Conservation (phyloP, 2,113 vertebrate species). For the Aspiorhynchus laticeps region DNA sequence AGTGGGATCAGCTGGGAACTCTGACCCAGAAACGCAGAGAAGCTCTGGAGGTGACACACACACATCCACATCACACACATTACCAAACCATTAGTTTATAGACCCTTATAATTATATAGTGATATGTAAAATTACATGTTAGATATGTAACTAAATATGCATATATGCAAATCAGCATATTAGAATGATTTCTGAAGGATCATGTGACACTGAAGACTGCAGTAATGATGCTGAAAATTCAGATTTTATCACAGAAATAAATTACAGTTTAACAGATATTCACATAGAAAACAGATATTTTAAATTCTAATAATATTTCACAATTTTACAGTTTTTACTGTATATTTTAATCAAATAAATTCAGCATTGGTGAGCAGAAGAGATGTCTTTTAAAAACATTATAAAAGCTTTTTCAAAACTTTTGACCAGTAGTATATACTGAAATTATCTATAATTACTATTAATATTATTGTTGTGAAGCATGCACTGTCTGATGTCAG, state of each 20-base stretch:
- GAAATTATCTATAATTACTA: background rate
- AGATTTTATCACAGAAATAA: background rate
- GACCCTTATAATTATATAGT: background rate
- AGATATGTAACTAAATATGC: background rate
- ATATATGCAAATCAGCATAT: background rate
- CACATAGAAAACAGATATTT: background rate
- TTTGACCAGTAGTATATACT: no score
- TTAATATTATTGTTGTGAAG: background rate
- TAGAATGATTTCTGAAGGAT: background rate
- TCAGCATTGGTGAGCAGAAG: background rate
- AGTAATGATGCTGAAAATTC: background rate
- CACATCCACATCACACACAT: background rate
- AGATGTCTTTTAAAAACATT: background rate
- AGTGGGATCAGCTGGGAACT: constrained; percentile 88
- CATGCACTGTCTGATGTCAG: background rate
- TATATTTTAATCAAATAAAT: background rate
- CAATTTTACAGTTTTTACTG: background rate
- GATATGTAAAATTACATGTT: no score
- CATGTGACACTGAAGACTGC: background rate
- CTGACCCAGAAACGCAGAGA: constrained; percentile 89
- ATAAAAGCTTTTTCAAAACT: no score
- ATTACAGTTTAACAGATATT: background rate
- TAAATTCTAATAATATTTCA: background rate
- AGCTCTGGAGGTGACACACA: constrained; percentile 80
- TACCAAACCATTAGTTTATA: background rate